phyloP scores from a whole-genome alignment of 1,140 invertebrate species.

The Medauroidea extradentata region DNA sequence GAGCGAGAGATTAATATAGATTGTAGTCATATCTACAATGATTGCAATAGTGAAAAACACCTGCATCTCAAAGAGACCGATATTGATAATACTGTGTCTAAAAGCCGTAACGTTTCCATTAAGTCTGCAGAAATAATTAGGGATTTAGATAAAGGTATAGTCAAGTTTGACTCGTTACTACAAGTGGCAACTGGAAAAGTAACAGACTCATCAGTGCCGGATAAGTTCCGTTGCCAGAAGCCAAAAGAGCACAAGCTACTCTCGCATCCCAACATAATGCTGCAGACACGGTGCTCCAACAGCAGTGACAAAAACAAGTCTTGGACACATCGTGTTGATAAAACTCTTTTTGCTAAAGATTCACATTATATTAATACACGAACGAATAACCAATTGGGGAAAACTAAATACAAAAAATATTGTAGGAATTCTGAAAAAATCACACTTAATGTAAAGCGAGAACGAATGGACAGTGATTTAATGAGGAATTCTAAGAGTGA shows the following conservation, averaged over 20 bases:
- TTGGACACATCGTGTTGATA: conserved; percentile 5
- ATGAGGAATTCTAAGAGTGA: background rate
- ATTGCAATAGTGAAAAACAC: background rate
- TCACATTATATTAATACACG: background rate
- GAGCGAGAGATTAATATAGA: background rate
- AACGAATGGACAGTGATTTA: background rate
- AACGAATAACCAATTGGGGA: background rate
- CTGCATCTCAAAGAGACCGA: background rate
- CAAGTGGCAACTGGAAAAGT: conserved; percentile 6
- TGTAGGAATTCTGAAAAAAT: background rate
- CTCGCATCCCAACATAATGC: background rate
- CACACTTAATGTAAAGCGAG: background rate
- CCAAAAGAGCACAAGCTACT: background rate
- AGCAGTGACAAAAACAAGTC: background rate
- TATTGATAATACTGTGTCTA: background rate
- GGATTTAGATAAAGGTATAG: background rate
- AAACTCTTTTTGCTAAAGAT: background rate
- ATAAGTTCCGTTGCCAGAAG: background rate
- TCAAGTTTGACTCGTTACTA: background rate
- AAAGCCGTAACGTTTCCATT: background rate
- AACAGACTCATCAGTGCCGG: background rate
- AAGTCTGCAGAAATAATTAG: background rate
- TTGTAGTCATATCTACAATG: background rate
- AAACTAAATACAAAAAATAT: background rate
- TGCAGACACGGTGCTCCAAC: background rate